Conservation (phyloP, 2,888 invertebrate species). For the Cyclophora punctaria region DNA sequence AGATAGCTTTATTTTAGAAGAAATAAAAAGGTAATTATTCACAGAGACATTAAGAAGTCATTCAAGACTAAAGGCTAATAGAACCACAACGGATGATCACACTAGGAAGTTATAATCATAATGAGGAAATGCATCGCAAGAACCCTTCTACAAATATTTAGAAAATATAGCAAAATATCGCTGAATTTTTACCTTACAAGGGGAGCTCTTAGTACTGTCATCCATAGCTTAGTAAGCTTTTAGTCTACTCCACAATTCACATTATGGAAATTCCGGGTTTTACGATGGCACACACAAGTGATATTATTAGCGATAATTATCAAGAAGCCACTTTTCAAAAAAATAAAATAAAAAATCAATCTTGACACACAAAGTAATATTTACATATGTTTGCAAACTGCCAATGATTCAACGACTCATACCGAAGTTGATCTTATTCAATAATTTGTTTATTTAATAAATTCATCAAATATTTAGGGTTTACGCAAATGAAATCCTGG, state of each 20-base stretch:
- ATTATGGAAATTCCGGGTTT: slow-evolving; percentile 52
- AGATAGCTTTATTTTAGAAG: slow-evolving; percentile 2
- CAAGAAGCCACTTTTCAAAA: slow-evolving; percentile 66
- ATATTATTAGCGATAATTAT: slow-evolving; percentile 58
- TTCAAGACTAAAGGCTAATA: slow-evolving; percentile 8
- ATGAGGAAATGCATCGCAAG: slow-evolving; percentile 21
- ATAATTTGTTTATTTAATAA: slow-evolving; percentile 4
- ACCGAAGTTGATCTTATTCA: slow-evolving; percentile 13
- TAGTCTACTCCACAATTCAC: slow-evolving; percentile 62
- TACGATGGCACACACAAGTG: slow-evolving; percentile 58
- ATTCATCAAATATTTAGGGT: slow-evolving; percentile 1
- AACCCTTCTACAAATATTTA: slow-evolving; percentile 26
- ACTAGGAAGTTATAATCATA: slow-evolving; percentile 9
- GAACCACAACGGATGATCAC: slow-evolving; percentile 2
- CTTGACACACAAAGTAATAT: slow-evolving; percentile 57
- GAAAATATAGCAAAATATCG: slow-evolving; percentile 38
- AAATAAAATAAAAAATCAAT: slow-evolving; percentile 67
- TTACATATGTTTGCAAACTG: slow-evolving; percentile 44
- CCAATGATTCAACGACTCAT: slow-evolving; percentile 27
- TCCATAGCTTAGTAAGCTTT: slow-evolving; percentile 60
- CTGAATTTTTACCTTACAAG: slow-evolving; percentile 69
- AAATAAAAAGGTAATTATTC: not conserved
- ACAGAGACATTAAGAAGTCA: not conserved
- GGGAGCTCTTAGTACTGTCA: slow-evolving; percentile 64
- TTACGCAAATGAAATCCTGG: slow-evolving; percentile 13